These are phyloP conservation scores for Trachymyrmex septentrionalis DNA, from an alignment of 1,140 invertebrate species.

Conservation along the genomic window DNA sequence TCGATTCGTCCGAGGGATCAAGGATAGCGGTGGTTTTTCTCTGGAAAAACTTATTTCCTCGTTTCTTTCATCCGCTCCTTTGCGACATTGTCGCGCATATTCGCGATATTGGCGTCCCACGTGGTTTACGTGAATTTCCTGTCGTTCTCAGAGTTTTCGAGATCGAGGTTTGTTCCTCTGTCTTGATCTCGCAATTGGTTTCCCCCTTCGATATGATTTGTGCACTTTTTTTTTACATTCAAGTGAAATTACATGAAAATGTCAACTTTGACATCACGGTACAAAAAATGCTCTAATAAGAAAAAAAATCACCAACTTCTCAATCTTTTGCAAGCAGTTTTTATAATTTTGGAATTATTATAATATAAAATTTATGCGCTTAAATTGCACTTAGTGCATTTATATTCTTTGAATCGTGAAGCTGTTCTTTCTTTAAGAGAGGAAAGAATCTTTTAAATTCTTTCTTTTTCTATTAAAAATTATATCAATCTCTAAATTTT, in stretches of 20 bases:
- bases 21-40: constrained; percentile 17
- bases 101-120: constrained; percentile 50
- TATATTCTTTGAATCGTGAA: neutral
- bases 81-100: constrained; percentile 46
- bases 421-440: neutral
- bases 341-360: constrained; percentile 20
- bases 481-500: neutral
- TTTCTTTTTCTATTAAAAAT: neutral
- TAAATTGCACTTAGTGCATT: neutral
- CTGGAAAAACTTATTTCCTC: constrained; percentile 47
- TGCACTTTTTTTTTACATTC: neutral
- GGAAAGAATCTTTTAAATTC: neutral
- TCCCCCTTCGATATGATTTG: neutral
- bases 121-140: constrained; percentile 47
- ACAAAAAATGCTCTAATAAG: neutral
- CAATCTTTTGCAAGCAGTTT: neutral
- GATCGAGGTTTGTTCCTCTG: constrained; percentile 42
- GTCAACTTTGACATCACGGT: neutral
- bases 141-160: constrained; percentile 30
- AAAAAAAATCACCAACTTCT: too few species aligned
- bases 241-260: constrained; percentile 24
- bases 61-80: constrained; percentile 33
- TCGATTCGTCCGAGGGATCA: constrained; percentile 44
- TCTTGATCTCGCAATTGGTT: constrained; percentile 30
- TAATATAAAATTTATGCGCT: neutral